Percentiles rank a stretch among this genome's conserved stretches.
Evolutionary conservation across 2,888 invertebrate genomes (phyloP).

Genomic region (Balanococcus diminutus): DNA sequence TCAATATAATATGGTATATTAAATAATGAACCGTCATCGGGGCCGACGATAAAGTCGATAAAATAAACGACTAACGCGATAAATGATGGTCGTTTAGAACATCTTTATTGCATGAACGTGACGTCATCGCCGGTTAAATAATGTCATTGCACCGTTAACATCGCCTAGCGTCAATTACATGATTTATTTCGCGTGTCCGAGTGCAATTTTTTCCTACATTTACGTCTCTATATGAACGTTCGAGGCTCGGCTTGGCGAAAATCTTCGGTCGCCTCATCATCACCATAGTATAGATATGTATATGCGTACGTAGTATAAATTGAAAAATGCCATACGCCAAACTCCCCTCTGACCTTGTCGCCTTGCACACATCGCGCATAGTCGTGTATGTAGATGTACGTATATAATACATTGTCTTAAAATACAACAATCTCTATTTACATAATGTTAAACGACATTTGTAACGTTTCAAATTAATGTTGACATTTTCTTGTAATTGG

Average conservation of each 20-base stretch:
- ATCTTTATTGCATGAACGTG: conserved; percentile 35
- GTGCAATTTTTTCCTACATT: not conserved
- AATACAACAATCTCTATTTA: conserved; percentile 41
- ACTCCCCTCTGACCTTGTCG: not conserved
- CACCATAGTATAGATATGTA: not conserved
- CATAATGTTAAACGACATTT: conserved; percentile 52
- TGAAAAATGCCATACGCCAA: conserved; percentile 12
- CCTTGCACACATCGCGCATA: not conserved
- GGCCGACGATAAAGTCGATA: not conserved
- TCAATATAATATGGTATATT: not conserved
- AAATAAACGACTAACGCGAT: conserved; percentile 26
- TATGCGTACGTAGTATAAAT: not conserved
- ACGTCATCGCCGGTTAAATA: conserved; percentile 26
- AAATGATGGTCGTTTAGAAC: conserved; percentile 33
- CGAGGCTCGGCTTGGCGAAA: not conserved
- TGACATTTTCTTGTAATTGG: conserved; percentile 52
- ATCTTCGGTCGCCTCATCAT: not conserved
- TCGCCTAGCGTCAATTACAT: conserved; percentile 26
- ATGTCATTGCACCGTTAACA: conserved; percentile 36
- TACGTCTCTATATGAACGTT: not conserved
- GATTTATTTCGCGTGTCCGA: conserved; percentile 28
- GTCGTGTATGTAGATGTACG: not conserved
- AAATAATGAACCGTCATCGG: not conserved
- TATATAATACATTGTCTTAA: conserved; percentile 42
- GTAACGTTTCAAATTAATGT: conserved; percentile 52